phyloP scores from a whole-genome alignment of 2,113 vertebrate species.

The Peromyscus maniculatus region DNA sequence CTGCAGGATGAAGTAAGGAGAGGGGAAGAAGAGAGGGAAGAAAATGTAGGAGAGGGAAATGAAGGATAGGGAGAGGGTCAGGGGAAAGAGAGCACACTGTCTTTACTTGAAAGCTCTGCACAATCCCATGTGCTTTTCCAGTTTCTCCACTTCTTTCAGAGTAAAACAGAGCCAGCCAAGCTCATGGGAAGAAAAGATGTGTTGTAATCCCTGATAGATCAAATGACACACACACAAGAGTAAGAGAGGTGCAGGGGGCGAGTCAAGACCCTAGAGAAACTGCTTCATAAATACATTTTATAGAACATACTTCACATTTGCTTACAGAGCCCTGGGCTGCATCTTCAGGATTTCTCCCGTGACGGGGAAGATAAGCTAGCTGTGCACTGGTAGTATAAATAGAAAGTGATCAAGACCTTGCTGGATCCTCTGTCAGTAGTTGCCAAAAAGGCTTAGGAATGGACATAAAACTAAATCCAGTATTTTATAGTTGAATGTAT shows the following conservation, averaged over 20 bases:
- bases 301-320: neutral
- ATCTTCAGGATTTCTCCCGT: neutral
- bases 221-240: neutral
- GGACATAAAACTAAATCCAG: slow-evolving; percentile 27
- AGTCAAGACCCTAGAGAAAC: neutral
- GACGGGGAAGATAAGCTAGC: neutral
- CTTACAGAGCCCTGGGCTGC: neutral
- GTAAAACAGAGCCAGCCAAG: neutral
- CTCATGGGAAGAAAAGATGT: neutral
- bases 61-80: neutral
- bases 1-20: neutral
- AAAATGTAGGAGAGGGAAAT: no score
- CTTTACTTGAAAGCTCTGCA: neutral
- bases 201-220: neutral
- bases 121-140: neutral
- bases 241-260: neutral
- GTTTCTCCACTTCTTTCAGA: neutral
- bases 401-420: slow-evolving; percentile 6
- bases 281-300: neutral
- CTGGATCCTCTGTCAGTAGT: neutral
- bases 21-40: neutral
- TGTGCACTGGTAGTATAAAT: neutral
- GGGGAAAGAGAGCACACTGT: neutral
- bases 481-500: neutral
- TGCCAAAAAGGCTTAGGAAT: slow-evolving; percentile 32